Percentiles rank a stretch among this genome's conserved stretches.
Evolutionary conservation across 2,888 invertebrate species (phyloP).

Genomic region (Apodemia mormo): DNA sequence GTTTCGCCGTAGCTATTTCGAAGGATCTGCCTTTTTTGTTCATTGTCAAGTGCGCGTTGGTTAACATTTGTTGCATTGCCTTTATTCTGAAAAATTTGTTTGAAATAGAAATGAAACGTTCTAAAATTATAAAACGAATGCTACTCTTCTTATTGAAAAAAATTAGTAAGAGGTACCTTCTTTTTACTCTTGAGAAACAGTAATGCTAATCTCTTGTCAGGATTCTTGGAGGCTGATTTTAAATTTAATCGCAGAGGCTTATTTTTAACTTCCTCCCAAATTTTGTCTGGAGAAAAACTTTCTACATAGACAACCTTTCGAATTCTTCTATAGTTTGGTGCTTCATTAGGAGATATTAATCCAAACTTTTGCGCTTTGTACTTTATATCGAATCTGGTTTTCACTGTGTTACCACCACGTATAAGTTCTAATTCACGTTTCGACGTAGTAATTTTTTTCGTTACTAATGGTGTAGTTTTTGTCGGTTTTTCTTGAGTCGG

Average conservation of each 20-base stretch:
- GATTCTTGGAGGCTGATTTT: conserved; percentile 17
- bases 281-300: conserved; percentile 41
- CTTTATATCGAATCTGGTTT: conserved; percentile 9
- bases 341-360: background rate
- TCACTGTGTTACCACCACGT: conserved; percentile 6
- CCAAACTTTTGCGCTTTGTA: background rate
- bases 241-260: conserved; percentile 42
- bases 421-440: background rate
- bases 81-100: no score
- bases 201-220: background rate
- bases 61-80: no score
- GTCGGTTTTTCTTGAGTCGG: conserved; percentile 18
- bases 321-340: conserved; percentile 29
- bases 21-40: conserved; percentile 34
- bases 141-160: no score
- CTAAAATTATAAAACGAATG: no score
- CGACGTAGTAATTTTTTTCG: conserved; percentile 26
- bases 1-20: conserved; percentile 51
- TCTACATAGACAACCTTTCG: conserved; percentile 42
- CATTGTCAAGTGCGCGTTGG: background rate
- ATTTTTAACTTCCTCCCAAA: conserved; percentile 45
- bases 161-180: background rate
- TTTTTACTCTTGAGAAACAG: background rate
- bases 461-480: conserved; percentile 10
- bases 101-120: no score